Conservation (phyloP, 2,888 invertebrate species). For the Limnephilus rhombicus region DNA sequence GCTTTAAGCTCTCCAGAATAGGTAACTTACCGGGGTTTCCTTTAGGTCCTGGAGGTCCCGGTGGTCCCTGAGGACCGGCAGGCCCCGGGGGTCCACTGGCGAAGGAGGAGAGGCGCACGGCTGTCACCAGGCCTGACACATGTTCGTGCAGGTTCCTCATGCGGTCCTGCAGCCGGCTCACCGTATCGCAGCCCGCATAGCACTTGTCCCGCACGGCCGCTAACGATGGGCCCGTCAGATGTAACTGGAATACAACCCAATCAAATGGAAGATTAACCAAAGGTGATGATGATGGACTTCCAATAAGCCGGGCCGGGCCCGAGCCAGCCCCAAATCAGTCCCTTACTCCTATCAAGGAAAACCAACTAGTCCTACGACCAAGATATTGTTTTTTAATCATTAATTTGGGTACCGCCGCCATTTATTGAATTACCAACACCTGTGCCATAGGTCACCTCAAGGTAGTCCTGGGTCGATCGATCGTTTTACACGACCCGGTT, state of each 20-base stretch:
- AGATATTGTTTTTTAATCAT: no score
- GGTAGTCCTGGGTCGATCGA: no score
- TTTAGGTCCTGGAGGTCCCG: conserved; percentile 73
- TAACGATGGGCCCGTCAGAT: conserved; percentile 68
- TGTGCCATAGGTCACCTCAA: no score
- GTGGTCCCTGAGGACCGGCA: conserved; percentile 74
- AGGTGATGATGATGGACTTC: no score
- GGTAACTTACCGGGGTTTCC: conserved; percentile 72
- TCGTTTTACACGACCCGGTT: no score
- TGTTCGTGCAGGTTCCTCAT: conserved; percentile 78
- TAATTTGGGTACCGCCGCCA: no score
- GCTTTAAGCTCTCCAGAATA: no score
- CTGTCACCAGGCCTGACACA: conserved; percentile 76
- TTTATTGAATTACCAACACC: no score
- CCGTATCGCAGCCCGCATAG: conserved; percentile 81
- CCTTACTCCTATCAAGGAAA: no score
- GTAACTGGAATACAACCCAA: neutral
- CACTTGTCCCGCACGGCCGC: conserved; percentile 75
- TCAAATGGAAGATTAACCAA: neutral
- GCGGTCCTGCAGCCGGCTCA: conserved; percentile 78
- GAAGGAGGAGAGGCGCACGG: conserved; percentile 75
- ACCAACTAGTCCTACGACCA: no score
- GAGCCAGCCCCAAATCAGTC: no score
- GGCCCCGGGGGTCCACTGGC: conserved; percentile 77
- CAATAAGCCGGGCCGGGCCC: no score